Base-by-base conservation (phyloP, 2,797 vertebrate genomes). In the Odontamblyopus rebecca region DNA sequence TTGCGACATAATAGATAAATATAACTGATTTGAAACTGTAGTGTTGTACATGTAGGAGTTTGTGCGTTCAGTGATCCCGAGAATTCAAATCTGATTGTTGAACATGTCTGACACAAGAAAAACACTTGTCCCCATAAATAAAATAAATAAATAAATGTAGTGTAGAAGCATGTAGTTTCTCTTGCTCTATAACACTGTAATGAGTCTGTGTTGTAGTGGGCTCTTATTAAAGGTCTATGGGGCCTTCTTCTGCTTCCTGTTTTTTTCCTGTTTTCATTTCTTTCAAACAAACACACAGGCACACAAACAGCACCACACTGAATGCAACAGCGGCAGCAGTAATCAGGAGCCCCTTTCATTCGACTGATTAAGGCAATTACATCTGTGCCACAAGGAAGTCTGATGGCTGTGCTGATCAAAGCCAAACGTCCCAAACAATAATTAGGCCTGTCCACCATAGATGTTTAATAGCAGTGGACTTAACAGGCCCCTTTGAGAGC, bases 401-500 rank as follows among this genome's bases (percentile, higher is more conserved):
- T 78, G 84, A 89, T 86, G 72, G 79, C 71, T 79, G 77, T 74
- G 66, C 72, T 86, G 88, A 91, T 92, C 84, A 91, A 90, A 91
- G 89, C 59, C 48, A n/a, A 29, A 72, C 61, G 69, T 74, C 80
- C 69, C 63, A 70, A 70, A 69, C 44, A 18, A 75, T 71, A 85
- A 89, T 90, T 79, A 83, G 26, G 77, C 68, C 72, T 41, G 71
- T 74, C 62, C 29, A 64, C 80, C 78, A 72, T 60, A 51, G 26
- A 67, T 15, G 41, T 83, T 83, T 89, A 86, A 82, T 77, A 79
- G 76, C 41, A 13, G 73, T 60, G 71, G 80, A 84, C 74, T 68
- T 75, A 86, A 83, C 23, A 76, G 80, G 18, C 61, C 77, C 72
- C 73, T 81, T 81, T 79, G 62, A 59, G 29, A 32, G 50, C 79